Evolutionary conservation across 1,140 invertebrate species (phyloP), one percentile per base, ranked within the genome.

Genomic region (Rhopalosiphum padi): DNA sequence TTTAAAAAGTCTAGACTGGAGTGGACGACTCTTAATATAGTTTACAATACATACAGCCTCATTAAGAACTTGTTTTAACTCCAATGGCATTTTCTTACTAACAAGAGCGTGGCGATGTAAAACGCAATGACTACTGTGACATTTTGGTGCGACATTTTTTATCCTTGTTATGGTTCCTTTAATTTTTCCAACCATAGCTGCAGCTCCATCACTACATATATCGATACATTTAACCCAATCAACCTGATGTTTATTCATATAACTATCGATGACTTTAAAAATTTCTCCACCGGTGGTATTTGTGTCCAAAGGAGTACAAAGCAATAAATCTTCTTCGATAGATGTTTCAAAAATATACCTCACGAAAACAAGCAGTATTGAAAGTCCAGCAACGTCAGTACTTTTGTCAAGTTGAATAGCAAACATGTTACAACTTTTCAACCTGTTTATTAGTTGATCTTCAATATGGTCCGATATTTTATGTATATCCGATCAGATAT

Each of bases 51-150:
- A 30, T 43, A 90, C 53, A 60, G 60, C 89, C 35, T 35, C 51
- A 41, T 90, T 30, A 25, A 90, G 53, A 43, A 43, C 53, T 68
- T 30, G 15, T 55, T 90, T 90, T 18, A 90, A 37, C 41, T 55
- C 60, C 53, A 55, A 55, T 55, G 53, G 53, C 53, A 55, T 55
- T 55, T 55, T 55, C 53, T 55, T 55, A 55, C 53, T 55, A 55
- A 83, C 43, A 43, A 94, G 93, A 30, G 90, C 90, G 25, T 91
- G 90, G 22, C 90, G 53, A 82, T 91, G 90, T 91, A 91, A 68
- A 68, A 82, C 90, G 35, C 90, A 91, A 37, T 91, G 90, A 60
- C 68, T 60, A 15, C 9, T 43, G 25, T 30, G 25, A 91, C 53
- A 68, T 60, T 91, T 91, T 77, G 55, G 55, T 22, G 68, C 90